Evolutionary conservation across 2,797 vertebrate species (phyloP), one percentile per base, ranked within the genome.

Genomic region (Silurus lanzhouensis): DNA sequence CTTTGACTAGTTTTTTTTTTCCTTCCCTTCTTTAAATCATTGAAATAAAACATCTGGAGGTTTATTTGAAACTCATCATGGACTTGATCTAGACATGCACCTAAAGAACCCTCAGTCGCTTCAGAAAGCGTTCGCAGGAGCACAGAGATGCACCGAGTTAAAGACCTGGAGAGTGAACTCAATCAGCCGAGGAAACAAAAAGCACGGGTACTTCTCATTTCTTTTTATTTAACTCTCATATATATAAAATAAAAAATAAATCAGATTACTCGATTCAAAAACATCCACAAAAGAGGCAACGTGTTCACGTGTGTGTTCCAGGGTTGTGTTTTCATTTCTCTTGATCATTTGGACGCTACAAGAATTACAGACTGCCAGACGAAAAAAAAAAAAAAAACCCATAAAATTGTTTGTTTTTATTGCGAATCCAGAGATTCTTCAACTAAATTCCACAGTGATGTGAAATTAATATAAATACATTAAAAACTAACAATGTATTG

Each of bases 391-490:
- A 90, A 74, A 89, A 84, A 90, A 91, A 92, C 91, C 92, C 83
- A 90, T 85, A 90, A 91, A 91, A 90, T 91, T 89, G 82, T 92
- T 94, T 81, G 89, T 92, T 86, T 91, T 95, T 95, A 93, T 95
- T 90, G 90, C 85, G 91, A 96, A 95, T 93, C 93, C 90, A 93
- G 90, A 92, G 93, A 95, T 93, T 94, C 94, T 92, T 91, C 89
- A 91, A 87, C 85, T 91, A 92, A 93, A 93, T 94, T 93, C 93
- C 95, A 95, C 93, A 6, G 81, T 84, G 77, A 74, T 48, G 94
- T 94, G 95, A 95, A 95, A 94, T 94, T 78, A 90, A 93, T 94
- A 95, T 95, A 95, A 94, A 95, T 95, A 95, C 92, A 91, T 91
- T 91, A 95, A 94, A 94, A 92, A 90, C 91, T 89, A 91, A 88